Evolutionary conservation across 2,888 invertebrate genomes (phyloP).

Genomic region (Zygogramma bicolorata): DNA sequence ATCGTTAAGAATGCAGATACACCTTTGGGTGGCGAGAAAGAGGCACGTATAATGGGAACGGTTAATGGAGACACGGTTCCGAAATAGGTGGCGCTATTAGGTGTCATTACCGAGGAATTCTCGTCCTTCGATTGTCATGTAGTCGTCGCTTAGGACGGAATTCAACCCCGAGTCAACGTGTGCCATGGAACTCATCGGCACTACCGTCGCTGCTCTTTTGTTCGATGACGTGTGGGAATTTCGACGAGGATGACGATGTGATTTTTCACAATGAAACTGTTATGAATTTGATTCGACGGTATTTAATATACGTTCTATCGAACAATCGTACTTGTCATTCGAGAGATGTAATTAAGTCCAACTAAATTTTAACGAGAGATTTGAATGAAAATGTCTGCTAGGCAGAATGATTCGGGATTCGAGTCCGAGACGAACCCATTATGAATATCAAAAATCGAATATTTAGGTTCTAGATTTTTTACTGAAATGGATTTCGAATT

Average conservation of each 20-base stretch:
- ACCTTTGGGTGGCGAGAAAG: constrained; percentile 5
- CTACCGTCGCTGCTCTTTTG: constrained; percentile 30
- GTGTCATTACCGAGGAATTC: constrained; percentile 49
- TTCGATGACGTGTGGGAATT: constrained; percentile 34
- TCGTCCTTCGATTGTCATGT: no score
- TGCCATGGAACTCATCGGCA: background rate
- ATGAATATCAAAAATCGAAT: no score
- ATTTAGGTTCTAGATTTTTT: no score
- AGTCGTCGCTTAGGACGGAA: background rate
- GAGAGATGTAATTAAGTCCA: constrained; percentile 31
- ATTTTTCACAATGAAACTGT: constrained; percentile 25
- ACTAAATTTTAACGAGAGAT: background rate
- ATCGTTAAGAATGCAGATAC: constrained; percentile 11
- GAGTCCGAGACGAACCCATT: background rate
- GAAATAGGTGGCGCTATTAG: constrained; percentile 57
- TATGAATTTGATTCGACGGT: constrained; percentile 34
- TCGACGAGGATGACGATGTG: constrained; percentile 23
- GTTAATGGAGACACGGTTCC: constrained; percentile 44
- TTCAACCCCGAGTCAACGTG: constrained; percentile 6
- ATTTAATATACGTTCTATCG: constrained; percentile 28
- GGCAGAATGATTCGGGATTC: background rate
- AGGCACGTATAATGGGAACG: constrained; percentile 32
- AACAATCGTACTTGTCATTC: constrained; percentile 36
- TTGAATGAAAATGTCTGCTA: background rate
- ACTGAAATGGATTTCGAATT: no score